Evolutionary conservation across 2,797 vertebrate species (phyloP).

Genomic region (Chaenodraco wilsoni): DNA sequence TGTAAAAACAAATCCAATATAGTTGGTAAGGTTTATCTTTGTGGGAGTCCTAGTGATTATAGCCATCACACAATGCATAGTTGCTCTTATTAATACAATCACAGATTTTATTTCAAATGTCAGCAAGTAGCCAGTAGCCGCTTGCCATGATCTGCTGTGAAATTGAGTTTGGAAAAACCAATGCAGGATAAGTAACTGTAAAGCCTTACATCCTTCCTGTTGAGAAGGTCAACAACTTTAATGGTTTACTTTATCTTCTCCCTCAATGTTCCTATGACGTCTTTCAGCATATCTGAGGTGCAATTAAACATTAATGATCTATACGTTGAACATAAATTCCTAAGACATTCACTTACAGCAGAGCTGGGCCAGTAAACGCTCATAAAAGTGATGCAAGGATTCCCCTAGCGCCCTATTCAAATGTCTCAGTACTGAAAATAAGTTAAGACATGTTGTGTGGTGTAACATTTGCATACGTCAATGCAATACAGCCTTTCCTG

Average conservation of each 20-base stretch:
- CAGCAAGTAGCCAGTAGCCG: not conserved
- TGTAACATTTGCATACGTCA: slow-evolving; percentile 9
- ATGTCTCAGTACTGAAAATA: not conserved
- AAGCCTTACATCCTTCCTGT: not conserved
- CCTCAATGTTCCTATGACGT: not conserved
- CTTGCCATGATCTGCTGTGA: not conserved
- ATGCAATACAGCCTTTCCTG: not conserved
- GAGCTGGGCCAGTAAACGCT: slow-evolving; percentile 20
- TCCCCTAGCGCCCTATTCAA: slow-evolving; percentile 21
- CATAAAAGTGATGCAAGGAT: not conserved
- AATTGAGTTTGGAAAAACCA: slow-evolving; percentile 1
- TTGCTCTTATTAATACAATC: not conserved
- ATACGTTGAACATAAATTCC: slow-evolving; percentile 24
- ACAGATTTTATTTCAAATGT: not conserved
- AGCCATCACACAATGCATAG: not conserved
- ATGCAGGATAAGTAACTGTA: not conserved
- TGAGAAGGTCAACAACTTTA: not conserved
- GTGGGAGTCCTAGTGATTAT: not conserved
- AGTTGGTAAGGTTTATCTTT: slow-evolving; percentile 5
- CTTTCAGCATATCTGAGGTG: slow-evolving; percentile 2
- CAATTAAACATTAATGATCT: slow-evolving; percentile 24
- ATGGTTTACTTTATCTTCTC: not conserved
- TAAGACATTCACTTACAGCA: slow-evolving; percentile 35
- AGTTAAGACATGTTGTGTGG: not conserved
- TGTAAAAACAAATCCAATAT: not conserved